These are phyloP conservation scores for Aquatica leii DNA, from an alignment of 2,888 invertebrate genomes.

Conservation along the genomic window DNA sequence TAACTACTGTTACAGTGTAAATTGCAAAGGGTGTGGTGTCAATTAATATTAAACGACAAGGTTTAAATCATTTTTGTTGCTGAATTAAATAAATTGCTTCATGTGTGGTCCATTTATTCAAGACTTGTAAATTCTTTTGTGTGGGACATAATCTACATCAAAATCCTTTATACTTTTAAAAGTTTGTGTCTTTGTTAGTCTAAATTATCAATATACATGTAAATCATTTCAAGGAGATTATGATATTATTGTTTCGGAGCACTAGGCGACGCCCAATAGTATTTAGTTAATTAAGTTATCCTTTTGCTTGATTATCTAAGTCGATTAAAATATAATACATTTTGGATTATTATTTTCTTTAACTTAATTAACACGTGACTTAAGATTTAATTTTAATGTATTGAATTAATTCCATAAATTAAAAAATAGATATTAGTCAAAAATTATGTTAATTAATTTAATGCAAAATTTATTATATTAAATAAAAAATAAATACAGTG, in stretches of 20 bases:
- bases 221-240: constrained; percentile 4
- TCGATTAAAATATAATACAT: too few relatives aligned
- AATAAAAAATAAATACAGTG: too few relatives aligned
- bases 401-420: too few relatives aligned
- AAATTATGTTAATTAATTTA: too few relatives aligned
- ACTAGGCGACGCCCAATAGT: too few relatives aligned
- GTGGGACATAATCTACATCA: constrained; percentile 38
- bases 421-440: too few relatives aligned
- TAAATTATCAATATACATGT: constrained; percentile 4
- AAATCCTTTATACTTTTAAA: constrained; percentile 11
- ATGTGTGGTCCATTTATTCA: constrained; percentile 41
- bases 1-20: constrained; percentile 28
- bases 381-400: too few relatives aligned
- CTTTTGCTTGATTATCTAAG: too few relatives aligned
- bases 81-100: constrained; percentile 35
- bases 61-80: constrained; percentile 39
- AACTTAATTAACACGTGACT: too few relatives aligned
- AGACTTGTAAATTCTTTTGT: constrained; percentile 31
- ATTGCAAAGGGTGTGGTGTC: constrained; percentile 40
- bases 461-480: too few relatives aligned
- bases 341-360: too few relatives aligned
- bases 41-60: constrained; percentile 42
- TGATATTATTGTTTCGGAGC: background rate
- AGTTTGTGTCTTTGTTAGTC: constrained; percentile 13
- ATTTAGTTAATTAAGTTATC: too few relatives aligned